Base-by-base conservation (phyloP, 2,113 vertebrate species). In the Notothenia coriiceps region DNA sequence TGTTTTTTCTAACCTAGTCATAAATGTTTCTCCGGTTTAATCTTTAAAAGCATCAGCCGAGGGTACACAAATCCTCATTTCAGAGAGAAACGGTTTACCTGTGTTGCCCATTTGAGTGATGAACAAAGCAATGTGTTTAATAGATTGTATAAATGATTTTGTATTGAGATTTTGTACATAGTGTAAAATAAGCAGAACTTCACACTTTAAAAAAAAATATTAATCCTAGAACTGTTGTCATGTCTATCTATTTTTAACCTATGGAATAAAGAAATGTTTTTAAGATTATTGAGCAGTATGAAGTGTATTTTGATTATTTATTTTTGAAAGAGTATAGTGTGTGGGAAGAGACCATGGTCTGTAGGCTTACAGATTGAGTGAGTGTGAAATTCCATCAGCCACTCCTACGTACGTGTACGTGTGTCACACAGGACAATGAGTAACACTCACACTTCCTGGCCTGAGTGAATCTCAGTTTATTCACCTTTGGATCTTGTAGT, bases 191-290 rank as follows among this genome's bases (percentile, higher is more conserved):
- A 54, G 11, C 29, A 75, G 11, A 74, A 60, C 2, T 71, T 25
- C 47, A 52, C n/a, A 6, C 10, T 40, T 40, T 76, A 22, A 22
- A 22, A 22, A 22, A 22, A 14, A 10, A 68, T 17, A 18, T 77
- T 6, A 43, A 62, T 0, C 50, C 33, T n/a, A 74, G 47, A 35
- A 63, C 56, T 62, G 56, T 49, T 64, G 50, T 29, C 29, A 29
- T 29, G 29, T 62, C n/a, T 60, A 9, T 62, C 0, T 59, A 29
- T 76, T 18, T 79, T 1, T 71, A n/a, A 15, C 33, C 11, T 71
- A 59, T 74, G 1, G 33, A 89, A 89, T 90, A 87, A 91, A 84
- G 8, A 69, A 17, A 10, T n/a, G 10, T 43, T 84, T 79, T 68
- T 67, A 0, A 79, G 77, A 78, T 63, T 3, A 66, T 40, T 14